A percentile compares a stretch with the other conserved stretches of the same genome.
phyloP scores from a whole-genome alignment of 37 sponge, comb jelly and placozoan genomes.

The Aphrocallistes beatrix region DNA sequence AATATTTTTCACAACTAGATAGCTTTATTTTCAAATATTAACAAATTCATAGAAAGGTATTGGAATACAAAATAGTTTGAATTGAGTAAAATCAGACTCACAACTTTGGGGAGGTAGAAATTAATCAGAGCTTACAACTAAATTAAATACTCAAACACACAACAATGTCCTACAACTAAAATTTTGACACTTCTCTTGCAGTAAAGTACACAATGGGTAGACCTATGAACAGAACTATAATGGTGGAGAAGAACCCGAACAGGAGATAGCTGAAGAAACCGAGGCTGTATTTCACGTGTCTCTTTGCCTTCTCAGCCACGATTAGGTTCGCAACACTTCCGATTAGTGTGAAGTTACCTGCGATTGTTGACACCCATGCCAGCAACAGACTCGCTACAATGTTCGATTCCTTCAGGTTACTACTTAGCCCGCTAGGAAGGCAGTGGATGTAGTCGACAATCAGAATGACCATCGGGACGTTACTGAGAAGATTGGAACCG shows the following conservation, averaged over 20 bases:
- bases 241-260: conserved; percentile 66
- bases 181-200: no score
- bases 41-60: no score
- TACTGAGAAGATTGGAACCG: conserved; percentile 69
- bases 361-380: conserved; percentile 70
- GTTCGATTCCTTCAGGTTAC: neutral
- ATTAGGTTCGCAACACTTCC: conserved; percentile 81
- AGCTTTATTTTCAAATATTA: no score
- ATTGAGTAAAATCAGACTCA: no score
- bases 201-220: conserved; percentile 64
- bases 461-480: conserved; percentile 69
- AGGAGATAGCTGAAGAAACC: conserved; percentile 54
- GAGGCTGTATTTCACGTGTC: conserved; percentile 30
- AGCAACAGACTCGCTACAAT: conserved; percentile 43
- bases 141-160: no score
- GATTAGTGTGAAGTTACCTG: conserved; percentile 78
- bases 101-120: no score
- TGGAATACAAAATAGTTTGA: no score
- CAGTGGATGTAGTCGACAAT: conserved; percentile 27
- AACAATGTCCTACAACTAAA: no score
- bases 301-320: conserved; percentile 69
- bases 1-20: no score
- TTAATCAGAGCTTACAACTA: no score
- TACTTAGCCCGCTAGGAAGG: neutral
- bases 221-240: conserved; percentile 39